Conservation (phyloP, 2,797 vertebrate species). For the Emydoidea blandingii region DNA sequence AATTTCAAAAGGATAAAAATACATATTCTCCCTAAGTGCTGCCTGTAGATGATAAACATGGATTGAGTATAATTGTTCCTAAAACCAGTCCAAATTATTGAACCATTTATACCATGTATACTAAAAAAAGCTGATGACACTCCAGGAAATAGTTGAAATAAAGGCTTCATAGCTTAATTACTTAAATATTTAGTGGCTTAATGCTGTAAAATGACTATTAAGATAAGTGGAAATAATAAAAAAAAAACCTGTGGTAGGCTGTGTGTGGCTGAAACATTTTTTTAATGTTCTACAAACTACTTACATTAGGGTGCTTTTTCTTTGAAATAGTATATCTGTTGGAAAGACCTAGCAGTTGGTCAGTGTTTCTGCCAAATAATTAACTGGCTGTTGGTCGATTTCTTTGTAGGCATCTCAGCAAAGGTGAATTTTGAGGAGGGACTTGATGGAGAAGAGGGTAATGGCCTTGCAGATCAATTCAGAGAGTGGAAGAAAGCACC, state of each 20-base stretch:
- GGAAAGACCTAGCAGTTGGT: background rate
- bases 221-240: background rate
- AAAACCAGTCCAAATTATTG: background rate
- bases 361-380: background rate
- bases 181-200: background rate
- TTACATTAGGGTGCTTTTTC: background rate
- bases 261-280: background rate
- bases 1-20: background rate
- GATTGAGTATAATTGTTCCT: background rate
- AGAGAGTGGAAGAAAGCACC: background rate
- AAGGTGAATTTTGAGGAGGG: background rate
- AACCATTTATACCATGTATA: background rate
- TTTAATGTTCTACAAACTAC: background rate
- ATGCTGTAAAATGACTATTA: background rate
- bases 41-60: background rate
- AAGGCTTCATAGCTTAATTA: background rate
- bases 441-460: background rate
- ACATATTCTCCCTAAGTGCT: background rate
- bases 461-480: background rate
- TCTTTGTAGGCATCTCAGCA: background rate
- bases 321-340: background rate
- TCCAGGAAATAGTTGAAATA: background rate
- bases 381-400: background rate
- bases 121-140: background rate
- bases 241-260: background rate